Base-by-base conservation (phyloP, 2,113 vertebrate species). In the Calyptommatus sinebrachiatus region DNA sequence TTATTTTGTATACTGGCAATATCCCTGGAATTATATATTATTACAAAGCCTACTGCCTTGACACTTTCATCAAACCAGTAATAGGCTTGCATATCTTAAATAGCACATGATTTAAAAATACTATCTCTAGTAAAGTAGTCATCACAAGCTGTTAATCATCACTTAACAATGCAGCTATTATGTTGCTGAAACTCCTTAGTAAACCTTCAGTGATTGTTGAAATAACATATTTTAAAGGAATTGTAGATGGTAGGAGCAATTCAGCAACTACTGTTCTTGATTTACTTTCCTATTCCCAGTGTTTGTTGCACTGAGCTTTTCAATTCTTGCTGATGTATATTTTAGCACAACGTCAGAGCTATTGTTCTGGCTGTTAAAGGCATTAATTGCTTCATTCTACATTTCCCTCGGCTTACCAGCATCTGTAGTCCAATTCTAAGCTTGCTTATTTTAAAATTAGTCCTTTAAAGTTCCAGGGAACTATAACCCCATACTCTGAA, bases 151-250 rank as follows among this genome's bases (percentile, higher is more conserved):
- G 69, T 67, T 57, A 0, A 8, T 79, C 50, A 76, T 73, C 75
- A 66, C 75, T n/a, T 41, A 85, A 46, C 57, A 29, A 76, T 1
- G 48, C n/a, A 41, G 10, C 20, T 20, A 63, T 66, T 66, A 66
- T 66, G 29, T 24, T 73, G 48, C 65, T 75, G 65, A 61, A 82
- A 41, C 50, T 72, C 83, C 72, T 75, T 21, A 14, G n/a, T 73
- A 62, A 74, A 0, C 41, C 26, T 75, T 86, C 76, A 26, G 18
- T 76, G 35, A 53, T 0, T 4, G 7, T 31, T 0, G 57, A 87
- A 83, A 78, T 16, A 50, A 83, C 28, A 41, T 63, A 50, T 78
- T 78, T 61, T 28, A 74, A 31, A 70, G 76, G 28, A 70, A 73
- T 53, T 69, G 41, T 21, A 73, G 63, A 69, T 83, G 46, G 53